Evolutionary conservation across 1,140 invertebrate genomes (phyloP), one percentile per base, ranked within the genome.

Genomic region (Cotesia chilonis): DNA sequence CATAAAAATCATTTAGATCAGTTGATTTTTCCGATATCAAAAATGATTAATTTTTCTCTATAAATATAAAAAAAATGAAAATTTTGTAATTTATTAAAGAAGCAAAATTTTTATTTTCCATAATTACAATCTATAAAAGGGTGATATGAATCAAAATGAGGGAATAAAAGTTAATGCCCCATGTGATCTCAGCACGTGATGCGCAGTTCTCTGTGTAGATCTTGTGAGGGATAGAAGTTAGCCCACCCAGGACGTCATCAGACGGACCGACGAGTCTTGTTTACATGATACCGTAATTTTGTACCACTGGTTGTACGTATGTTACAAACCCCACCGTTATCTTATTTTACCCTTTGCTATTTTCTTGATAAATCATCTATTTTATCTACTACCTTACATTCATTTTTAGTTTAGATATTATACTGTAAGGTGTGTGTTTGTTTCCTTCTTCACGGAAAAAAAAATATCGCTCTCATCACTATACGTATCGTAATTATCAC

Each of bases 241-340:
- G 82, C 79, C 83, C 83, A 85, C 83, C 83, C 83, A 85, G 72
- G 79, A 77, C 73, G 82, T 68, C 79, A 83, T 83, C 83, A 85
- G 80, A 84, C 82, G 81, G 74, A 79, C 83, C 82, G 83, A 83
- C 83, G 75, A 80, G 79, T 80, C 80, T 75, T 77, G 77, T 85
- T 85, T 85, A 85, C 81, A 85, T 78, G 79, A 82, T 85, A 84
- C 78, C 75, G 82, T 85, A 82, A 84, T 85, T 85, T 84, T 82
- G 83, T 83, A 84, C 82, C 80, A 77, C 81, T 79, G 81, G 82
- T 83, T 81, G 78, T 77, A 78, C 60, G 72, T 74, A 72, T 78
- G 75, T 74, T 80, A 74, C 74, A 75, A 76, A 66, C 72, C 76
- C 74, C 72, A 54, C 41, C 20, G 52, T 47, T 61, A 54, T 60